These are phyloP conservation scores for Hofmannophila pseudospretella DNA, from an alignment of 2,888 invertebrate species.

Conservation along the genomic window DNA sequence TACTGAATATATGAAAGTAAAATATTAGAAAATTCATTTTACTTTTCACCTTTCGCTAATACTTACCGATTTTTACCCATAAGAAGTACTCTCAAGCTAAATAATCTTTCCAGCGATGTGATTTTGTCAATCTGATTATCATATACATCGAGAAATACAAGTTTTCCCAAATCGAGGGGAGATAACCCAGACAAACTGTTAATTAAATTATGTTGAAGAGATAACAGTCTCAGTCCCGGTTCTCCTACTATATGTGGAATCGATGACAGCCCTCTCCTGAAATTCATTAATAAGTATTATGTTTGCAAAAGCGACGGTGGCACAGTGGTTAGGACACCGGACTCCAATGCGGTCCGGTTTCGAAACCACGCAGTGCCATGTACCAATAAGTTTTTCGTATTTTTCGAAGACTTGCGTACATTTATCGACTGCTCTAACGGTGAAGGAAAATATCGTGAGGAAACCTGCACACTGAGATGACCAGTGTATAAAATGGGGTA, in stretches of 20 bases:
- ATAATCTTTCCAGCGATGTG: slow-evolving; percentile 85
- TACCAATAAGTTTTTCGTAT: too few species aligned
- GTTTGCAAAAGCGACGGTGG: too few species aligned
- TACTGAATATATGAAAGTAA: neutral
- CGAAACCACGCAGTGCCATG: too few species aligned
- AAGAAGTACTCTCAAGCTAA: slow-evolving; percentile 89
- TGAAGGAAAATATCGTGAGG: too few species aligned
- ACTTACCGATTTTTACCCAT: slow-evolving; percentile 92
- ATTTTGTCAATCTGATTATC: slow-evolving; percentile 96
- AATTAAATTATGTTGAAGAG: slow-evolving; percentile 95
- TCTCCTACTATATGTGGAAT: slow-evolving; percentile 91
- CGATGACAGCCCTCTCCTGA: slow-evolving; percentile 86
- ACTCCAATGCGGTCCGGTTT: too few species aligned
- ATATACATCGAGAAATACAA: slow-evolving; percentile 95
- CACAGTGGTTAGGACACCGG: too few species aligned
- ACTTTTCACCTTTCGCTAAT: neutral
- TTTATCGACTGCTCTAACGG: too few species aligned
- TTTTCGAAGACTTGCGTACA: too few species aligned
- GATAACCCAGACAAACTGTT: slow-evolving; percentile 82
- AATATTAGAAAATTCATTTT: neutral
- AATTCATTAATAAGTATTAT: slow-evolving; percentile 17
- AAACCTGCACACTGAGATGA: too few species aligned
- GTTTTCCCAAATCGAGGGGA: slow-evolving; percentile 79
- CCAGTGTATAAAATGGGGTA: too few species aligned
- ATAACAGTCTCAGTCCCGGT: slow-evolving; percentile 87